These are phyloP conservation scores for Valencia hispanica DNA, from an alignment of 2,797 vertebrate species.

Conservation along the genomic window DNA sequence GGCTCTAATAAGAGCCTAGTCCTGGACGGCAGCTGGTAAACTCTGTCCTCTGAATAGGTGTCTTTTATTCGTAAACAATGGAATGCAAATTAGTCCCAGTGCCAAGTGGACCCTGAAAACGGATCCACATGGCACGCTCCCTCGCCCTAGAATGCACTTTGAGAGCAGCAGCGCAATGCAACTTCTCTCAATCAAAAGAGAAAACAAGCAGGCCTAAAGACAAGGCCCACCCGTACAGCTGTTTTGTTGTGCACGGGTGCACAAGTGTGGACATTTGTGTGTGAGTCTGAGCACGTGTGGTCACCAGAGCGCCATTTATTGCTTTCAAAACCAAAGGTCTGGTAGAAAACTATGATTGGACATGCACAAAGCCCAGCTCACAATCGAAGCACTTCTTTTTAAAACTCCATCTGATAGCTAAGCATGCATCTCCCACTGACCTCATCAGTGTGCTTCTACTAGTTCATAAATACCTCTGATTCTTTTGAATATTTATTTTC, in stretches of 20 bases:
- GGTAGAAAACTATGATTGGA: slow-evolving; percentile 36
- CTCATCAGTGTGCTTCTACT: slow-evolving; percentile 23
- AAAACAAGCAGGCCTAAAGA: slow-evolving; percentile 77
- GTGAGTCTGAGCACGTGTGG: slow-evolving; percentile 41
- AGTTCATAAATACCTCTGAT: slow-evolving; percentile 26
- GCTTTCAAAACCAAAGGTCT: slow-evolving; percentile 42
- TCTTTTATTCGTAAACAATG: slow-evolving; percentile 97
- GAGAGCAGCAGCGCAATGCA: slow-evolving; percentile 82
- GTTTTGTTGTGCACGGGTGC: slow-evolving; percentile 50
- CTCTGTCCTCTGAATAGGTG: slow-evolving; percentile 93
- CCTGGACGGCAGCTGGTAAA: slow-evolving; percentile 99
- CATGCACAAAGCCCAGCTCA: slow-evolving; percentile 41
- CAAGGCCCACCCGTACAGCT: slow-evolving; percentile 75
- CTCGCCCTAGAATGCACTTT: slow-evolving; percentile 72
- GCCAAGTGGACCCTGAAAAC: slow-evolving; percentile 97
- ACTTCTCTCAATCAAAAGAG: slow-evolving; percentile 78
- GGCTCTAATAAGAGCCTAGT: slow-evolving; percentile 95
- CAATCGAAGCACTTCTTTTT: slow-evolving; percentile 34
- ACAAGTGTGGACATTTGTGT: slow-evolving; percentile 17
- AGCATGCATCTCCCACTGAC: slow-evolving; percentile 26
- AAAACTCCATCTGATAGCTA: slow-evolving; percentile 42
- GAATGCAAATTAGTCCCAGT: slow-evolving; percentile 98
- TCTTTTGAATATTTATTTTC: neutral
- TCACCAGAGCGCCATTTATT: slow-evolving; percentile 49
- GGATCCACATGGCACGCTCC: slow-evolving; percentile 93